Evolutionary conservation across 2,888 invertebrate genomes (phyloP).

Genomic region (Neuroscelio doddi): DNA sequence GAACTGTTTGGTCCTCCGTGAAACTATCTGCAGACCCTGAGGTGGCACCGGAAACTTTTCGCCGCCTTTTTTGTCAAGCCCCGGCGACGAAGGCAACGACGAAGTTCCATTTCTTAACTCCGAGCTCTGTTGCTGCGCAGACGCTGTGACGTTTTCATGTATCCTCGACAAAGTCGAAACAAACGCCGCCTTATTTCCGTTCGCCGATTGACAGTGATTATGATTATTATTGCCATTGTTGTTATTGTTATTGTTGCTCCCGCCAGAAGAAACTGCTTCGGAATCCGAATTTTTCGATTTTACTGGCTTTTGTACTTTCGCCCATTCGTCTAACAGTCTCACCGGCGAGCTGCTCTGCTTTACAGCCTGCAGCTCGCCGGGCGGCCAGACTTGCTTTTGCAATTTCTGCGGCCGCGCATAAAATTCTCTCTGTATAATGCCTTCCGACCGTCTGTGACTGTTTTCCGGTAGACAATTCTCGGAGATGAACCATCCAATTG

Average conservation of each 20-base stretch:
- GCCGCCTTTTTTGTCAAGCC: constrained; percentile 63
- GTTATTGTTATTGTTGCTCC: constrained; percentile 34
- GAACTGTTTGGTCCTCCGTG: constrained; percentile 82
- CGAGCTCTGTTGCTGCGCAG: constrained; percentile 54
- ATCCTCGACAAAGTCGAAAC: constrained; percentile 78
- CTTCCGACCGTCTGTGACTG: constrained; percentile 10
- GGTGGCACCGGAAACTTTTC: constrained; percentile 68
- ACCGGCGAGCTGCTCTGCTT: constrained; percentile 14
- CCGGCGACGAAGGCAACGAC: constrained; percentile 67
- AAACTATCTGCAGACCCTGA: constrained; percentile 78
- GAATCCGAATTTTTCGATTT: not conserved
- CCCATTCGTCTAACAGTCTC: constrained; percentile 2
- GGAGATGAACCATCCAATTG: constrained; percentile 76
- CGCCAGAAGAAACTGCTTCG: constrained; percentile 1
- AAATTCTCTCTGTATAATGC: constrained; percentile 79
- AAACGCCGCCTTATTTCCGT: constrained; percentile 68
- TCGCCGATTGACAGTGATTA: constrained; percentile 58
- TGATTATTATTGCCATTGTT: constrained; percentile 52
- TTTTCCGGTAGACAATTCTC: constrained; percentile 57
- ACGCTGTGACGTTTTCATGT: constrained; percentile 75
- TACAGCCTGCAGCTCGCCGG: constrained; percentile 66
- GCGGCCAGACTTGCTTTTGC: constrained; percentile 82
- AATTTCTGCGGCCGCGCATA: constrained; percentile 86
- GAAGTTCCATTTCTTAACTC: constrained; percentile 73
- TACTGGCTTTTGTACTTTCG: constrained; percentile 3